Conservation (phyloP, 2,113 vertebrate species). For the Tragelaphus imberbis region DNA sequence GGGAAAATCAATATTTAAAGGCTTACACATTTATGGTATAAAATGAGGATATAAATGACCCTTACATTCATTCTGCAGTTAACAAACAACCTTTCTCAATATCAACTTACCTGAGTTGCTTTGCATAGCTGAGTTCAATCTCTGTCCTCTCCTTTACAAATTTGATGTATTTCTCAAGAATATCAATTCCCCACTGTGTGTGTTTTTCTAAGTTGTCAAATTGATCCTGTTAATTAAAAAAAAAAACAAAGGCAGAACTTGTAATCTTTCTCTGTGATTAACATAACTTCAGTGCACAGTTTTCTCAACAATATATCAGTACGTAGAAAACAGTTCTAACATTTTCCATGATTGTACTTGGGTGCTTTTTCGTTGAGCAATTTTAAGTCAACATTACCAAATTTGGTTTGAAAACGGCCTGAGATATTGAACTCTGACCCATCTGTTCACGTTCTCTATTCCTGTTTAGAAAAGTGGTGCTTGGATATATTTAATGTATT, state of each 20-base stretch:
- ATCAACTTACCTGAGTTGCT: conserved; percentile 96
- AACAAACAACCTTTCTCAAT: not conserved
- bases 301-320: not conserved
- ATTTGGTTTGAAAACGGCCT: not conserved
- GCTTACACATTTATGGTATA: not conserved
- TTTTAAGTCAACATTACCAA: conserved; percentile 51
- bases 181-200: conserved; percentile 95
- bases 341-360: conserved; percentile 59
- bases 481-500: not conserved
- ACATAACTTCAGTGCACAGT: not conserved
- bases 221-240: conserved; percentile 87
- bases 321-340: not conserved
- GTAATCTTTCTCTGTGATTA: not conserved
- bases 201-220: conserved; percentile 98
- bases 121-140: conserved; percentile 97
- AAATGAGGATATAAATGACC: not conserved
- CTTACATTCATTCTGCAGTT: not conserved
- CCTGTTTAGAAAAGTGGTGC: not conserved
- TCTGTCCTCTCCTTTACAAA: conserved; percentile 97
- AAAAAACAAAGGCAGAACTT: conserved; percentile 40
- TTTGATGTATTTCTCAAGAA: conserved; percentile 95
- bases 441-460: not conserved
- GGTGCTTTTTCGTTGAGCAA: not conserved
- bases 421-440: not conserved
- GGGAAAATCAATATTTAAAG: not conserved